Evolutionary conservation across 2,797 vertebrate species (phyloP).

Genomic region (Melanotaenia maccullochi): DNA sequence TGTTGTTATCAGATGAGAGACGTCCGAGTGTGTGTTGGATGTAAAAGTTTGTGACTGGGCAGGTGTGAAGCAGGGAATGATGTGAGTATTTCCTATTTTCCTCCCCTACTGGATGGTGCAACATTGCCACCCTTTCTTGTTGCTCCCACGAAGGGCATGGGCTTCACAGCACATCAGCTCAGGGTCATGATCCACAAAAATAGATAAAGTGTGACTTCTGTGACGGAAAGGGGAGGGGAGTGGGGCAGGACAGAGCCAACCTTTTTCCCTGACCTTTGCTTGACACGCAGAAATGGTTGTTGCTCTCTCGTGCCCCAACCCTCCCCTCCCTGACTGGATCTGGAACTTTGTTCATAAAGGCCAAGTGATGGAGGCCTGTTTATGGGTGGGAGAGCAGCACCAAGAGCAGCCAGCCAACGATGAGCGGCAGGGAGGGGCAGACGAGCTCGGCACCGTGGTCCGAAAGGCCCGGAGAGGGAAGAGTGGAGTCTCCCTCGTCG

Average conservation of each 20-base stretch:
- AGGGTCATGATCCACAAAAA: constrained; percentile 73
- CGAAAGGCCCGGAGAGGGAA: constrained; percentile 83
- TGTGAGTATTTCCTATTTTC: constrained; percentile 41
- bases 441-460: constrained; percentile 54
- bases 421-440: constrained; percentile 45
- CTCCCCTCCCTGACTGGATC: constrained; percentile 12
- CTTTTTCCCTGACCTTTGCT: constrained; percentile 48
- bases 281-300: constrained; percentile 65
- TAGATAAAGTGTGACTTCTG: constrained; percentile 62
- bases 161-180: constrained; percentile 55
- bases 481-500: constrained; percentile 81
- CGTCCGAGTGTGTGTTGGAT: constrained; percentile 41
- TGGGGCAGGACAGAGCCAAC: constrained; percentile 30
- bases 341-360: constrained; percentile 51
- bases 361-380: constrained; percentile 19
- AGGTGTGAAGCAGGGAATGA: constrained; percentile 56
- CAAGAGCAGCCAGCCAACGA: constrained; percentile 64
- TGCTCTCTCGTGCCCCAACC: constrained; percentile 20
- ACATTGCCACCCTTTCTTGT: constrained; percentile 10
- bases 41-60: constrained; percentile 47
- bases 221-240: constrained; percentile 44
- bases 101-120: neutral
- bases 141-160: constrained; percentile 13
- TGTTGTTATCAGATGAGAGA: constrained; percentile 27
- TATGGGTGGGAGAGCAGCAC: constrained; percentile 62